A percentile compares a stretch with the other conserved stretches of the same genome.
These are phyloP conservation scores for Centropristis striata DNA, from an alignment of 2,113 vertebrate genomes.

Conservation along the genomic window DNA sequence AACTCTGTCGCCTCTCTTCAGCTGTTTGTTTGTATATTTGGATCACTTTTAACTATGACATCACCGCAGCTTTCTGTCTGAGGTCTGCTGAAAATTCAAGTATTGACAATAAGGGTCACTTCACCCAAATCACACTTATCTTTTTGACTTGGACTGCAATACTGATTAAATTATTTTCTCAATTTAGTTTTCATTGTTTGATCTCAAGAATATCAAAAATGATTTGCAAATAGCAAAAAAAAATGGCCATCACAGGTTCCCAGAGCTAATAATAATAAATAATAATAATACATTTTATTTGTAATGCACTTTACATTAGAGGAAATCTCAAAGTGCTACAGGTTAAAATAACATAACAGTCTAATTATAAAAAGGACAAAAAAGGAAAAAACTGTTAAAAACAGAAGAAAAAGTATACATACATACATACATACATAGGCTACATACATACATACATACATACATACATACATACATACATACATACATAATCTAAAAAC, in stretches of 20 bases:
- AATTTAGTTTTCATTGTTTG: neutral
- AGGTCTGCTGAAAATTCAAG: neutral
- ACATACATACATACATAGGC: too few relatives aligned
- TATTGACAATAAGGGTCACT: neutral
- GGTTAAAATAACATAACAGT: too few relatives aligned
- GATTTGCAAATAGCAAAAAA: neutral
- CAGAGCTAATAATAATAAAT: too few relatives aligned
- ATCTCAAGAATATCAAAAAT: neutral
- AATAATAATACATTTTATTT: too few relatives aligned
- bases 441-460: too few relatives aligned
- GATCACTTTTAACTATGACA: neutral
- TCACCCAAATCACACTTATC: neutral
- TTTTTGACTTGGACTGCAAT: neutral
- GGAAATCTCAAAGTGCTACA: too few relatives aligned
- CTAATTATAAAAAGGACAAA: too few relatives aligned
- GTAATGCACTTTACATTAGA: too few relatives aligned
- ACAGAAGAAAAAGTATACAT: too few relatives aligned
- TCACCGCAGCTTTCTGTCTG: slow-evolving; percentile 3
- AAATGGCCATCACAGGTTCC: neutral
- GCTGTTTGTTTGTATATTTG: slow-evolving; percentile 1
- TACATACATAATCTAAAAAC: too few relatives aligned
- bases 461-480: too few relatives aligned
- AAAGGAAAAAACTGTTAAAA: too few relatives aligned
- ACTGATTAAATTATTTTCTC: neutral
- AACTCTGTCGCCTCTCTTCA: slow-evolving; percentile 61